Evolutionary conservation across 2,113 vertebrate species (phyloP).

Genomic region (Spermophilus dauricus): DNA sequence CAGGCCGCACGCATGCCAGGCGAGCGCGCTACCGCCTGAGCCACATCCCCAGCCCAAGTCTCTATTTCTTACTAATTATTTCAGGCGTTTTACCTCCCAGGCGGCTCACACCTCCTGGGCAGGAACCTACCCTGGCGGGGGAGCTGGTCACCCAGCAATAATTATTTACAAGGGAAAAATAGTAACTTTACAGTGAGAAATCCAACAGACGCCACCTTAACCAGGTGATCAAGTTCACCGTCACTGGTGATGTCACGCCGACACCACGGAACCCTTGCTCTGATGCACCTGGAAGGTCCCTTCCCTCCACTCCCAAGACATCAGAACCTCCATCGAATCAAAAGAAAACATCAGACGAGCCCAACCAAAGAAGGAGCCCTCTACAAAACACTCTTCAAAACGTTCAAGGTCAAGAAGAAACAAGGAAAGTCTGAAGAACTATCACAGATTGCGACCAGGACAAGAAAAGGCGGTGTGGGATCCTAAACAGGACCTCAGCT

Average conservation of each 20-base stretch:
- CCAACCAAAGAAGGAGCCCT: background rate
- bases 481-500: background rate
- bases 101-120: too few species aligned
- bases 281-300: background rate
- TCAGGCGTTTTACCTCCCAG: too few species aligned
- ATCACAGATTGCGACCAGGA: background rate
- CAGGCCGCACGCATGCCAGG: too few species aligned
- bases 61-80: too few species aligned
- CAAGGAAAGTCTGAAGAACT: too few species aligned
- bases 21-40: too few species aligned
- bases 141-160: background rate
- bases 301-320: background rate
- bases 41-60: too few species aligned
- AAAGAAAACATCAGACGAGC: background rate
- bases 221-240: background rate
- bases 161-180: background rate
- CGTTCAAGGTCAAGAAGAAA: background rate
- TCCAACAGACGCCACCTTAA: background rate
- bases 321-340: background rate
- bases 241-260: background rate
- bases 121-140: too few species aligned
- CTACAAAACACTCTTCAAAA: background rate
- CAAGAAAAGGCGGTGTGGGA: background rate
- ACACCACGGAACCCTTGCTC: too few species aligned
- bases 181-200: background rate